Percentiles rank a stretch among this genome's conserved stretches.
Conservation (phyloP, 2,888 invertebrate species). For the Acronicta leporina region DNA sequence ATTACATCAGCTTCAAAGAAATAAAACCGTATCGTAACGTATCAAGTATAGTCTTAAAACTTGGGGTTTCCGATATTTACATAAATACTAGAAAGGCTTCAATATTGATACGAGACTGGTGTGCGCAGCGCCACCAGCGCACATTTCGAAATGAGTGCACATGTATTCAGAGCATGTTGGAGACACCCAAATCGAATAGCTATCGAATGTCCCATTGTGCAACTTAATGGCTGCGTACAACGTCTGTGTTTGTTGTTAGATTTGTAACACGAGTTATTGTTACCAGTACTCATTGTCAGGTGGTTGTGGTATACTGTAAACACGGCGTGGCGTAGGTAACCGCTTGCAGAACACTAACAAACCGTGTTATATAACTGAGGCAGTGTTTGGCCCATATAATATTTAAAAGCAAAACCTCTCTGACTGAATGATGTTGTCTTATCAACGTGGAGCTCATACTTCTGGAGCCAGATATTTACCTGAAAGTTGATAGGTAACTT, state of each 20-base stretch:
- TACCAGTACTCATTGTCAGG: slow-evolving; percentile 53
- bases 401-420: background rate
- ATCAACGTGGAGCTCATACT: no score
- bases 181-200: slow-evolving; percentile 72
- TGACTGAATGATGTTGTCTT: slow-evolving; percentile 5
- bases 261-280: slow-evolving; percentile 64
- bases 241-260: slow-evolving; percentile 64
- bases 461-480: no score
- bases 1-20: no score
- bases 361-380: slow-evolving; percentile 5
- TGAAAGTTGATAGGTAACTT: no score
- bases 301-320: slow-evolving; percentile 47
- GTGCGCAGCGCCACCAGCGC: slow-evolving; percentile 14
- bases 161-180: slow-evolving; percentile 72
- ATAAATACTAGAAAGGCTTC: slow-evolving; percentile 29
- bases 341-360: slow-evolving; percentile 21
- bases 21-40: no score
- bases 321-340: slow-evolving; percentile 32
- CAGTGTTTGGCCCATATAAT: background rate
- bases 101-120: slow-evolving; percentile 36
- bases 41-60: no score
- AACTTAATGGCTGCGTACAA: slow-evolving; percentile 70
- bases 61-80: background rate
- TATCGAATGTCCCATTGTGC: slow-evolving; percentile 80
- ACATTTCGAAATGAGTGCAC: slow-evolving; percentile 65